Evolutionary conservation across 92 coral and sea anemone species (phyloP).

Genomic region (Palythoa grandiflora): DNA sequence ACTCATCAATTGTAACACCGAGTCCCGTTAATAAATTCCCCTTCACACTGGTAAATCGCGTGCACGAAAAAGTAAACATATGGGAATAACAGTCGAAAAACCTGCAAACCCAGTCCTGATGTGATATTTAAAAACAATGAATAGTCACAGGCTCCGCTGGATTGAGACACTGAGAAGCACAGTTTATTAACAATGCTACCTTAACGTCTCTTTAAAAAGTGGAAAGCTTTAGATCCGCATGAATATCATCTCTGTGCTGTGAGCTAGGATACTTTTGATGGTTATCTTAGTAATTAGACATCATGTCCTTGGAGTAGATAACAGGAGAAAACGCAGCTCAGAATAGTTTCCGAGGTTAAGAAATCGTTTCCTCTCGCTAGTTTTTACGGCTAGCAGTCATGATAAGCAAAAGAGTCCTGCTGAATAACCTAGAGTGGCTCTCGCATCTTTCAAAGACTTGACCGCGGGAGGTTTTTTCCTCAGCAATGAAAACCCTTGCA

Average conservation of each 20-base stretch:
- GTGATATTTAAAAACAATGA: slow-evolving; percentile 39
- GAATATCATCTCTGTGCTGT: background rate
- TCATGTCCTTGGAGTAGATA: slow-evolving; percentile 67
- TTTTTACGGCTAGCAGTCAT: slow-evolving; percentile 27
- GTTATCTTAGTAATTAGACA: slow-evolving; percentile 61
- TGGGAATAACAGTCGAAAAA: slow-evolving; percentile 31
- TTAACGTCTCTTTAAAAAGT: slow-evolving; percentile 7
- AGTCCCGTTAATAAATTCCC: slow-evolving; percentile 38
- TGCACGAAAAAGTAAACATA: slow-evolving; percentile 39
- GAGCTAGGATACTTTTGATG: slow-evolving; percentile 47
- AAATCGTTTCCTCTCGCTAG: slow-evolving; percentile 47
- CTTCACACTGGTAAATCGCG: slow-evolving; percentile 47
- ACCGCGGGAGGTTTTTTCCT: slow-evolving; percentile 63
- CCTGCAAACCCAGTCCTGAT: slow-evolving; percentile 36
- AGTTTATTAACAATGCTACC: slow-evolving; percentile 30
- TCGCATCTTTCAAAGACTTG: slow-evolving; percentile 64
- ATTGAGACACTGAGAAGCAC: slow-evolving; percentile 1
- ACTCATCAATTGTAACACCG: slow-evolving; percentile 23
- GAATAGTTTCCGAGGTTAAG: slow-evolving; percentile 36
- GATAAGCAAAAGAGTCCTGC: slow-evolving; percentile 44
- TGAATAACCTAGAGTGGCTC: slow-evolving; percentile 39
- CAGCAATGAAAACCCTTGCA: slow-evolving; percentile 77
- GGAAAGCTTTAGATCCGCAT: background rate
- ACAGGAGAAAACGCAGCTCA: slow-evolving; percentile 72
- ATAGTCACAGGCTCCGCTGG: slow-evolving; percentile 29